phyloP scores from a whole-genome alignment of 1,140 invertebrate species.

The Scaptodrosophila lebanonensis region DNA sequence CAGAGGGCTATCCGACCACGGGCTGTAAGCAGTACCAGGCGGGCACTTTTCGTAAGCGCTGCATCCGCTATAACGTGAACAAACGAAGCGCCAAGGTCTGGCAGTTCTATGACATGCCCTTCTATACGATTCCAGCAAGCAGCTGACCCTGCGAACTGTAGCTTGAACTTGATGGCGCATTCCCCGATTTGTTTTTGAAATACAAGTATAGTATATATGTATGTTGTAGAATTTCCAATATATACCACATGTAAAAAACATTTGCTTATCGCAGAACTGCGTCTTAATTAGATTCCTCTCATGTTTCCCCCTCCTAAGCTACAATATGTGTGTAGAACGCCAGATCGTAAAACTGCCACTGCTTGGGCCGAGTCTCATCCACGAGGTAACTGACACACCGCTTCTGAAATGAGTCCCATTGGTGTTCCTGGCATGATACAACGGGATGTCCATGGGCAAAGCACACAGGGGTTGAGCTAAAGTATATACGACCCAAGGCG shows the following conservation, averaged over 20 bases:
- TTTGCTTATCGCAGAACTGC: slow-evolving; percentile 29
- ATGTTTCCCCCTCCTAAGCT: slow-evolving; percentile 17
- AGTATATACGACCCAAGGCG: slow-evolving; percentile 84
- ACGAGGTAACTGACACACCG: slow-evolving; percentile 79
- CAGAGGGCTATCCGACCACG: slow-evolving; percentile 81
- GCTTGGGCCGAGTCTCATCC: slow-evolving; percentile 76
- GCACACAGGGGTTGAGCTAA: slow-evolving; percentile 82
- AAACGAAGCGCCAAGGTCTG: slow-evolving; percentile 77
- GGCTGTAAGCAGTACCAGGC: slow-evolving; percentile 78
- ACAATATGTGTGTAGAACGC: slow-evolving; percentile 74
- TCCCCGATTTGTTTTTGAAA: neutral
- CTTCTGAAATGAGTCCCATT: slow-evolving; percentile 49
- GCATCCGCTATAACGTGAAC: slow-evolving; percentile 79
- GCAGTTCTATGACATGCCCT: slow-evolving; percentile 81
- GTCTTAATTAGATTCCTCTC: slow-evolving; percentile 7
- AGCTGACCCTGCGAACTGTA: neutral
- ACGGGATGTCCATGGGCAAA: slow-evolving; percentile 82
- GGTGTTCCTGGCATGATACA: slow-evolving; percentile 78
- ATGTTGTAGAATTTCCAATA: slow-evolving; percentile 3
- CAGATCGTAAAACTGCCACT: slow-evolving; percentile 81
- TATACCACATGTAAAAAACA: neutral
- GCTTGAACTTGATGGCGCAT: slow-evolving; percentile 16
- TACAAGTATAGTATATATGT: neutral
- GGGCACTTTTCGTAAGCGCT: slow-evolving; percentile 74
- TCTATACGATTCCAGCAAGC: slow-evolving; percentile 42